Evolutionary conservation across 37 sponge, comb jelly and placozoan species (phyloP).

Genomic region (Mnemiopsis leidyi): DNA sequence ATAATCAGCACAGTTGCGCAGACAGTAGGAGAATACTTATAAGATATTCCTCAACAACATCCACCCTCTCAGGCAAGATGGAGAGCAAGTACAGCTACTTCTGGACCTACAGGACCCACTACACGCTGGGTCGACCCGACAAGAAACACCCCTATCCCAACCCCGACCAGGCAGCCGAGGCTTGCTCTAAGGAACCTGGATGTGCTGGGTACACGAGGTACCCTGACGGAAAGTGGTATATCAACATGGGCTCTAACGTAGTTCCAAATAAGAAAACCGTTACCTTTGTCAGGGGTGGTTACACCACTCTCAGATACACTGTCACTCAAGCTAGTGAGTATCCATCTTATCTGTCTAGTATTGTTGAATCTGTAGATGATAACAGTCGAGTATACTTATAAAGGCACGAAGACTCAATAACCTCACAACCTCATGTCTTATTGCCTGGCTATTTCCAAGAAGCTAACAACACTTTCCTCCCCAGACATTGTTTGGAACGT

Average conservation of each 20-base stretch:
- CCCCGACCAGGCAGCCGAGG: not conserved
- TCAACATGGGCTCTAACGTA: not conserved
- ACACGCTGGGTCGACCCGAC: not conserved
- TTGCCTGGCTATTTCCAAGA: no score
- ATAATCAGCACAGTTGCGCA: no score
- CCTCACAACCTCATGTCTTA: no score
- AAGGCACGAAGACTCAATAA: no score
- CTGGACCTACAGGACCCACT: not conserved
- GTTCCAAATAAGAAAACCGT: not conserved
- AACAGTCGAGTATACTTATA: no score
- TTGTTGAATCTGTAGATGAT: no score
- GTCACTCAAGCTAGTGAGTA: not conserved
- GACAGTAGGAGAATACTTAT: no score
- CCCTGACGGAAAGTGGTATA: not conserved
- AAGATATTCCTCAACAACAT: no score
- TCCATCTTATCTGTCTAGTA: not conserved
- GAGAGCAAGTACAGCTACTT: not conserved
- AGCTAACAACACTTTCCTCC: not conserved
- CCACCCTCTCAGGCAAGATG: slow-evolving; percentile 29
- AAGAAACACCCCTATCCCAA: not conserved
- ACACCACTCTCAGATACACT: not conserved
- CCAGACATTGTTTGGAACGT: not conserved
- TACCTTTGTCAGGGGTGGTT: not conserved
- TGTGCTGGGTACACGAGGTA: not conserved
- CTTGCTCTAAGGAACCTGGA: not conserved